Conservation (phyloP, 2,113 vertebrate species). For the Thinocorus orbignyianus region DNA sequence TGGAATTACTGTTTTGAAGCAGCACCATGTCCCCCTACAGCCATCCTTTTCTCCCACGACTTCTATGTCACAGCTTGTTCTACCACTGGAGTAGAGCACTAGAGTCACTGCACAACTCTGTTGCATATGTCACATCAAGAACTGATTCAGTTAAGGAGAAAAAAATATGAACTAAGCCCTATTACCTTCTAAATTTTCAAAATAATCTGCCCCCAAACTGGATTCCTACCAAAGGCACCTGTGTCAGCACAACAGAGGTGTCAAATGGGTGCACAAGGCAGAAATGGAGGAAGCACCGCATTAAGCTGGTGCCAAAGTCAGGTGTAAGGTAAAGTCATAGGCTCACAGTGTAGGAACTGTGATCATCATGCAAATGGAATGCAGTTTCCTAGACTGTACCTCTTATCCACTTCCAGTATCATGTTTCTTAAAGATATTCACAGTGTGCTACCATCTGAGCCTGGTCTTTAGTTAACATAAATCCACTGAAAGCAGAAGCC, state of each 20-base stretch:
- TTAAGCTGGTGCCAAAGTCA: background rate
- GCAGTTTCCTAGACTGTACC: background rate
- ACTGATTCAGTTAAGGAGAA: background rate
- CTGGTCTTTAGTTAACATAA: background rate
- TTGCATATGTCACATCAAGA: background rate
- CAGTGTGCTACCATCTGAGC: background rate
- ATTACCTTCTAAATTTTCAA: background rate
- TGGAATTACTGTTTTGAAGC: background rate
- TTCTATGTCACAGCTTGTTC: background rate
- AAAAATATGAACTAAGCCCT: accelerated
- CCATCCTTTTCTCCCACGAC: background rate
- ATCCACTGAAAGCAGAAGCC: background rate
- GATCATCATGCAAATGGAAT: background rate
- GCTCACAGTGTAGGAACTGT: background rate
- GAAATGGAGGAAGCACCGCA: background rate
- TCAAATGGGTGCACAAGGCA: background rate
- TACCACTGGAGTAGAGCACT: background rate
- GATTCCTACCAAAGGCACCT: background rate
- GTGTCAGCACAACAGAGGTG: background rate
- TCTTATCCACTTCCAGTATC: background rate
- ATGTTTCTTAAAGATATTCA: background rate
- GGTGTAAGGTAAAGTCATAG: background rate
- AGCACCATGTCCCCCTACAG: background rate
- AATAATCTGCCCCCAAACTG: background rate
- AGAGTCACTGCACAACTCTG: background rate